Conservation (phyloP, 2,797 vertebrate species). For the Sylvia borin region DNA sequence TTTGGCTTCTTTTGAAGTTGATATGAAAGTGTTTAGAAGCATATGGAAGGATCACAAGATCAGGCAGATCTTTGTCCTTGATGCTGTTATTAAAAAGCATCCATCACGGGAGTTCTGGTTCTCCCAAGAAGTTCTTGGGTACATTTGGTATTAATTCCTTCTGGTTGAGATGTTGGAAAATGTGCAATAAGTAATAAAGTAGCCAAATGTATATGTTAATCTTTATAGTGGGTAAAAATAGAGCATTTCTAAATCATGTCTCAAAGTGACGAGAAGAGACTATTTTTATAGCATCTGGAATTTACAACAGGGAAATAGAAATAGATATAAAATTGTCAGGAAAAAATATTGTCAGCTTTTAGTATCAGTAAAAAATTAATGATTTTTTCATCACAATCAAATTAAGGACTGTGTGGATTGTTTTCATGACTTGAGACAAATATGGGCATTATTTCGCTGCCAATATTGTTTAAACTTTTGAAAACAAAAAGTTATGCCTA, state of each 20-base stretch:
- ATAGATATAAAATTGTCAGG: not conserved
- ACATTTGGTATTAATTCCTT: not conserved
- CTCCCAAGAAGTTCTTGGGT: not conserved
- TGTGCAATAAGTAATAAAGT: not conserved
- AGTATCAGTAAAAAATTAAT: not conserved
- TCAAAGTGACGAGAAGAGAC: not conserved
- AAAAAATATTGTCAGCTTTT: not conserved
- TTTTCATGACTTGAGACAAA: not conserved
- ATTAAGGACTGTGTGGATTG: not conserved
- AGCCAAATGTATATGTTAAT: not conserved
- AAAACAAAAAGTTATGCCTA: not conserved
- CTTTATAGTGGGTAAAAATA: not conserved
- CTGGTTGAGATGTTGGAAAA: not conserved
- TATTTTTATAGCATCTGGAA: not conserved
- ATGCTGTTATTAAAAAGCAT: slow-evolving; percentile 56
- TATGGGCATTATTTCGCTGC: not conserved
- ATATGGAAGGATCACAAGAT: not conserved
- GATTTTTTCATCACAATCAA: not conserved
- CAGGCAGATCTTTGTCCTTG: not conserved
- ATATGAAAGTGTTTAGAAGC: not conserved
- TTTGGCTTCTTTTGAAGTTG: not conserved
- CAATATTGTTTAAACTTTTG: not conserved
- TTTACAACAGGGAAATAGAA: not conserved
- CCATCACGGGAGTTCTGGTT: not conserved
- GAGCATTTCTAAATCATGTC: not conserved